phyloP scores from a whole-genome alignment of 2,888 invertebrate genomes.

The Choreutis nemorana region DNA sequence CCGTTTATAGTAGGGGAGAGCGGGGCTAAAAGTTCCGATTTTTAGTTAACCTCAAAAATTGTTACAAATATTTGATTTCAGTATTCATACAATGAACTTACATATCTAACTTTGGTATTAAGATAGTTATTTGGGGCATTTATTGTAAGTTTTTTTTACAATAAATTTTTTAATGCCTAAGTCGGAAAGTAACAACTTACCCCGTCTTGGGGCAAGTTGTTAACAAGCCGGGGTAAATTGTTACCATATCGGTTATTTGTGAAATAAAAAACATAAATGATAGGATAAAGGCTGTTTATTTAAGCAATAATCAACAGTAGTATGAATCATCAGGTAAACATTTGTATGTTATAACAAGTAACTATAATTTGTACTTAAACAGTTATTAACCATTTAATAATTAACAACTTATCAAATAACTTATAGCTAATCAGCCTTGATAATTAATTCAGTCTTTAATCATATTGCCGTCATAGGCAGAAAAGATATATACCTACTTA shows the following conservation, averaged over 20 bases:
- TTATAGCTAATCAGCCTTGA: slow-evolving; percentile 2
- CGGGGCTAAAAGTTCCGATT: neutral
- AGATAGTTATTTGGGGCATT: too few relatives aligned
- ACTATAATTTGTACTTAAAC: too few relatives aligned
- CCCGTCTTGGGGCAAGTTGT: neutral
- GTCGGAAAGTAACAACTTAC: neutral
- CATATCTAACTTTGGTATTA: neutral
- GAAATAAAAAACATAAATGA: too few relatives aligned
- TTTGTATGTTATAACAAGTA: too few relatives aligned
- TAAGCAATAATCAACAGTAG: too few relatives aligned
- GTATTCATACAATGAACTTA: neutral
- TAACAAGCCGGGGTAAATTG: neutral
- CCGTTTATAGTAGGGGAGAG: neutral
- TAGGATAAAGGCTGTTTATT: too few relatives aligned
- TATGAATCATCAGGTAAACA: too few relatives aligned
- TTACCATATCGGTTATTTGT: too few relatives aligned
- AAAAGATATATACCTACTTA: too few relatives aligned
- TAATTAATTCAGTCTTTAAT: slow-evolving; percentile 2
- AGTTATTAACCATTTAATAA: slow-evolving; percentile 2
- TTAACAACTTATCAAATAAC: slow-evolving; percentile 1
- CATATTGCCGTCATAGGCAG: too few relatives aligned
- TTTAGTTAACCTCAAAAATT: neutral
- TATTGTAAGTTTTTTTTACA: neutral
- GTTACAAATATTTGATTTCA: neutral
- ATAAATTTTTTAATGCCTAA: neutral